A percentile compares a stretch with the other conserved stretches of the same genome.
phyloP scores from a whole-genome alignment of 2,797 vertebrate genomes.

The Bovichtus variegatus region DNA sequence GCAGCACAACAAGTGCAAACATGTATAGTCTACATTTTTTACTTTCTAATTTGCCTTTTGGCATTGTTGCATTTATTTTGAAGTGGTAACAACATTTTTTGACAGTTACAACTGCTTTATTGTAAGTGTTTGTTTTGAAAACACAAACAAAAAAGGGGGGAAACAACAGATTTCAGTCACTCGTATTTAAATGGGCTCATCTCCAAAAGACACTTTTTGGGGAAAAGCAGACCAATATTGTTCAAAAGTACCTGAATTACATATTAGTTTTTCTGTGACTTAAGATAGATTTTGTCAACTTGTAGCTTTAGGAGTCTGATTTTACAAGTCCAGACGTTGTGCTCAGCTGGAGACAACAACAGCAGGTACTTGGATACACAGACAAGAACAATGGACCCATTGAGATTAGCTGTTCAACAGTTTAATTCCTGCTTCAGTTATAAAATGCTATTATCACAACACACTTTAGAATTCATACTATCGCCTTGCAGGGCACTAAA shows the following conservation, averaged over 20 bases:
- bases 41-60: neutral
- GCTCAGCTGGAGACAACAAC: constrained; percentile 10
- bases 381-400: constrained; percentile 28
- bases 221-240: neutral
- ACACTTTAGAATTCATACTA: neutral
- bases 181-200: neutral
- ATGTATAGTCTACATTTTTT: neutral
- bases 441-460: constrained; percentile 15
- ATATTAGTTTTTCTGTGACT: neutral
- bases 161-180: neutral
- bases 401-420: constrained; percentile 5
- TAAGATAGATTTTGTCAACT: neutral
- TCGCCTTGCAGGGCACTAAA: neutral
- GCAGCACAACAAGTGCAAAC: neutral
- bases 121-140: neutral
- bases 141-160: neutral
- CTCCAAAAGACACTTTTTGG: neutral
- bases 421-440: constrained; percentile 8
- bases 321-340: neutral
- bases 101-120: neutral
- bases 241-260: neutral
- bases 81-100: neutral
- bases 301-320: neutral
- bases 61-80: neutral
- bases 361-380: constrained; percentile 14